Base-by-base conservation (phyloP, 2,888 invertebrate species). In the Seira ritae region DNA sequence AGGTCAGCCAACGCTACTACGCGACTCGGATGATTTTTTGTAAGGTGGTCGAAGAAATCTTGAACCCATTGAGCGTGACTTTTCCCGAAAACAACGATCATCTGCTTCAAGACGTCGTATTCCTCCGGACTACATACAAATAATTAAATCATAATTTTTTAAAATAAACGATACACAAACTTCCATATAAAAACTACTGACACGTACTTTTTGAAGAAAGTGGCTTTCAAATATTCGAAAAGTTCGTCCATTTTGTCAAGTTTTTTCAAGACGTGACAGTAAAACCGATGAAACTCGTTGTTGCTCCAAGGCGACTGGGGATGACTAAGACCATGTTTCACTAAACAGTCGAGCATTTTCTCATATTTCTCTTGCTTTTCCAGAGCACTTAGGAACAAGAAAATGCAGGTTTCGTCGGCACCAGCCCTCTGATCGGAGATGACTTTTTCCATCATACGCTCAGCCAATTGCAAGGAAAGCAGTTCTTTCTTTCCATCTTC, bases 371-470 rank as follows among this genome's bases (percentile, higher is more conserved):
- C 12, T 70, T 70, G 65, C 72, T 90, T 89, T 89, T 97, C 94
- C 68, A 97, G 91, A 84, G 98, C 95, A 92, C 97, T 95, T 78
- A 98, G 92, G 91, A 97, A 98, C 65, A 98, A 92, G 80, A 96
- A 94, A 0, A 97, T 95, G 91, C 99, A 98, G 91, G 97, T 97
- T 90, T 98, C 98, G 0, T 97, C 96, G 90, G 97, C 97, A 90
- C 97, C 92, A 15, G 92, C 90, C 92, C 96, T 97, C 88, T 95
- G 95, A 85, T 97, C 97, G 3, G 93, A 92, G 77, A 97, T 95
- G 90, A 96, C 94, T 91, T 98, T 98, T 85, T 95, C 94, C 31
- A 98, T 94, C 98, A 99, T 98, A 90, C 96, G 93, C 91, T 98
- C 97, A 4, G 98, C 98, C 84, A 99, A 92, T 1, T 96, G 94